Evolutionary conservation across 2,797 vertebrate species (phyloP).

Genomic region (Limnodromus scolopaceus): DNA sequence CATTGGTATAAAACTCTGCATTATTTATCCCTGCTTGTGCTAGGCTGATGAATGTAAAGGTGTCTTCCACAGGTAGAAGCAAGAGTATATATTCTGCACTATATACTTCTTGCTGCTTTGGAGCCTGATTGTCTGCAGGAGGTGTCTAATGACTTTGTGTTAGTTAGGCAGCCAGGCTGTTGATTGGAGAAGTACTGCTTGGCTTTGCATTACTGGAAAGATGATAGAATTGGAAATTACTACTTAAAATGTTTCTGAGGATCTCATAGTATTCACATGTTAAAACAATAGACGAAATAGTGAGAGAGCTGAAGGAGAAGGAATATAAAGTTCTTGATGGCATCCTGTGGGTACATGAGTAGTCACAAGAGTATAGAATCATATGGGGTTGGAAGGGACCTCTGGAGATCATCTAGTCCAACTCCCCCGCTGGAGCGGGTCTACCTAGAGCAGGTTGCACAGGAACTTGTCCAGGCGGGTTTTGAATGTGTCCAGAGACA

Average conservation of each 20-base stretch:
- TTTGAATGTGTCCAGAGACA: too few relatives aligned
- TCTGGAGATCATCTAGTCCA: too few relatives aligned
- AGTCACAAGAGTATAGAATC: not conserved
- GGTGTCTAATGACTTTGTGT: not conserved
- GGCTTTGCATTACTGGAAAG: not conserved
- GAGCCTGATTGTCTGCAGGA: not conserved
- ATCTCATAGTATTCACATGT: not conserved
- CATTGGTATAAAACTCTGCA: not conserved
- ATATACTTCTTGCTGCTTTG: not conserved
- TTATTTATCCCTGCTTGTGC: not conserved
- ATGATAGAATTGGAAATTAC: not conserved
- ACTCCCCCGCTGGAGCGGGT: too few relatives aligned
- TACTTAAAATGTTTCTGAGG: not conserved
- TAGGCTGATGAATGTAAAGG: not conserved
- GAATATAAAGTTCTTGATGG: not conserved
- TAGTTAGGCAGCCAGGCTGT: not conserved
- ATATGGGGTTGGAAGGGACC: too few relatives aligned
- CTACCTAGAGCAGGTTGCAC: too few relatives aligned
- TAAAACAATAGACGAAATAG: not conserved
- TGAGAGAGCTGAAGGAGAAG: not conserved
- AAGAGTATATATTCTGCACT: not conserved
- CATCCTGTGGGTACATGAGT: not conserved
- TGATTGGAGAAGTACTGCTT: not conserved
- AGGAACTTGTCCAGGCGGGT: too few relatives aligned
- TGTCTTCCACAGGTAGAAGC: not conserved